These are phyloP conservation scores for Thryonomys swinderianus DNA, from an alignment of 2,113 vertebrate species.

Conservation along the genomic window DNA sequence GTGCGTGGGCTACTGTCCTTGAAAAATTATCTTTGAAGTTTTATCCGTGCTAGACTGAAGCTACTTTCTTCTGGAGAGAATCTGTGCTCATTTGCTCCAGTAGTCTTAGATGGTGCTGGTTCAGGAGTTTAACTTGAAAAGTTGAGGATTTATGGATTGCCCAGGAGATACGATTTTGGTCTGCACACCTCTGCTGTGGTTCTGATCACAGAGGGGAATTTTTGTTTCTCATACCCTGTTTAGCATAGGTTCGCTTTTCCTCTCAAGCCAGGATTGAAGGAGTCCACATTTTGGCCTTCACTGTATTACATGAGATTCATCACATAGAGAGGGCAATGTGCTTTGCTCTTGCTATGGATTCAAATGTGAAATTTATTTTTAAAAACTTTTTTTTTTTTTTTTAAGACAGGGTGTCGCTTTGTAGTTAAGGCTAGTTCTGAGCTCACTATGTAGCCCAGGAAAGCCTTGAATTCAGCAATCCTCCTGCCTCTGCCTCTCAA, in stretches of 20 bases:
- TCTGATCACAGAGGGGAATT: not conserved
- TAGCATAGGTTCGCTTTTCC: not conserved
- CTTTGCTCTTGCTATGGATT: not conserved
- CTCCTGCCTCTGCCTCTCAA: too few relatives aligned
- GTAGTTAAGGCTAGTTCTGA: too few relatives aligned
- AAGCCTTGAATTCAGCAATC: too few relatives aligned
- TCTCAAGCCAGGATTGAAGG: not conserved
- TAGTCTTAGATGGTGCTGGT: not conserved
- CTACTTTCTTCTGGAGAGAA: not conserved
- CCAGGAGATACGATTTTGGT: not conserved
- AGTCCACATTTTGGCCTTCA: not conserved
- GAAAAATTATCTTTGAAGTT: not conserved
- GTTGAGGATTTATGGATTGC: not conserved
- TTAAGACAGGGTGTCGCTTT: too few relatives aligned
- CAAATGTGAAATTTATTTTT: not conserved
- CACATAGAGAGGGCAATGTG: not conserved
- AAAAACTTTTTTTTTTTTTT: not conserved
- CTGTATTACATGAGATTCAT: not conserved
- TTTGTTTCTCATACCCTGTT: not conserved
- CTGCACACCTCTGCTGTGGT: not conserved
- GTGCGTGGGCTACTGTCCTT: not conserved
- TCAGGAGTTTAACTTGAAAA: not conserved
- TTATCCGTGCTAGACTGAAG: not conserved
- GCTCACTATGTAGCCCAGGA: too few relatives aligned
- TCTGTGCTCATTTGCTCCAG: not conserved